Evolutionary conservation across 2,888 invertebrate species (phyloP), one percentile per base, ranked within the genome.

Genomic region (Nymphalis urticae): DNA sequence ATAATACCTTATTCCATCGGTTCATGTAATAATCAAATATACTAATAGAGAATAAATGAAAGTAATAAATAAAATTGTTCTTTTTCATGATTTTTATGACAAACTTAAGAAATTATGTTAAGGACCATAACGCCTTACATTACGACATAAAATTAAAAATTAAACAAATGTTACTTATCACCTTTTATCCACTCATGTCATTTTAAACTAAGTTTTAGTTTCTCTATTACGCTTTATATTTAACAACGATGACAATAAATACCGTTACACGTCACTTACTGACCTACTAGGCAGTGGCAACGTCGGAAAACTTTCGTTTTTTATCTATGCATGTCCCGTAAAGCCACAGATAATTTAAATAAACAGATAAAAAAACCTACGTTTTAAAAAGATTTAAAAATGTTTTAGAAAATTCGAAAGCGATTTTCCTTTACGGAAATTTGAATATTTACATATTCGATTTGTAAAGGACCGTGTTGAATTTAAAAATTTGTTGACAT

Each of bases 241-340:
- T 16, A 27, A 53, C 4, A 24, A 16, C 16, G 24, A 3, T 13
- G 6, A 48, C 6, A 51, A 9, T 19, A 3, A 21, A 5, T 54
- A 17, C 54, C 27, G 24, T 24, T 56, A 58, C 21, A 51, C 16
- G 42, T 61, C 53, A 50, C 61, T 50, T 53, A 47, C 21, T 50
- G n/a, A 19, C 36, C 19, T 58, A 42, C 19, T 58, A 27, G 0
- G n/a, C 32, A 7, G 42, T 58, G 47, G 53, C 61, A 42, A 32
- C 27, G 48, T 59, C 17, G 64, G 21, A 68, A 70, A 73, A 75
- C 77, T 77, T 77, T 77, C 77, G 72, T 66, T 83, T 82, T 79
- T 69, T 77, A 81, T 83, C 81, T 75, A 86, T 86, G 81, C 83
- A 73, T 73, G 77, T 84, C 83, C 82, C 79, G 70, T 75, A 77